Conservation (phyloP, 2,888 invertebrate genomes). For the Pseudococcus longispinus region DNA sequence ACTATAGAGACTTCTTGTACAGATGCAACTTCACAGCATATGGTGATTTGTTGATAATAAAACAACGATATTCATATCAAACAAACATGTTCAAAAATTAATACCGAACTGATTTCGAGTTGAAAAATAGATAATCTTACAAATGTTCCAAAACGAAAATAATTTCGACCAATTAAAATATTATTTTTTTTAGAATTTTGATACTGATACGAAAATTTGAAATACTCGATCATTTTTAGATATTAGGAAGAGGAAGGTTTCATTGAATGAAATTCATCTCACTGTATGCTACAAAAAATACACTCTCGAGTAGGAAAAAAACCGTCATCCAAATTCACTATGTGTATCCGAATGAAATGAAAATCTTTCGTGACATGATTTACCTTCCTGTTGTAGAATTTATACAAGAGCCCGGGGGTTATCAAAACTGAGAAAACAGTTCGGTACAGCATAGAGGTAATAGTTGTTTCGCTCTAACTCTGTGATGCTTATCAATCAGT, state of each 20-base stretch:
- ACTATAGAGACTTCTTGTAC: too few relatives aligned
- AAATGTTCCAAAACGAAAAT: background rate
- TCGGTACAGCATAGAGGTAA: background rate
- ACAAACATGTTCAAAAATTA: too few relatives aligned
- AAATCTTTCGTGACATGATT: conserved; percentile 40
- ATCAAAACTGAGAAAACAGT: conserved; percentile 19
- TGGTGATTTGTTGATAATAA: too few relatives aligned
- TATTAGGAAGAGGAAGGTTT: background rate
- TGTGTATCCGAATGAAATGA: background rate
- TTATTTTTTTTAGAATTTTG: too few relatives aligned
- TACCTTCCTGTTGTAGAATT: conserved; percentile 35
- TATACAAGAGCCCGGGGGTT: conserved; percentile 16
- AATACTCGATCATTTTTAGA: background rate
- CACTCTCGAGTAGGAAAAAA: background rate
- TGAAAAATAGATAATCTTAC: too few relatives aligned
- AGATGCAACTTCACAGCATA: too few relatives aligned
- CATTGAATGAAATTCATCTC: background rate
- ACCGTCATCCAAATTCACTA: background rate
- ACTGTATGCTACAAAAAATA: background rate
- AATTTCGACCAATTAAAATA: background rate
- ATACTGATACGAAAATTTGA: too few relatives aligned
- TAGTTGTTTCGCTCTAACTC: conserved; percentile 39
- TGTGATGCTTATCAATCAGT: conserved; percentile 43
- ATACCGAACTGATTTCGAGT: too few relatives aligned
- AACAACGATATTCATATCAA: too few relatives aligned